phyloP scores from a whole-genome alignment of 2,797 vertebrate species.

The Microhierax caerulescens region DNA sequence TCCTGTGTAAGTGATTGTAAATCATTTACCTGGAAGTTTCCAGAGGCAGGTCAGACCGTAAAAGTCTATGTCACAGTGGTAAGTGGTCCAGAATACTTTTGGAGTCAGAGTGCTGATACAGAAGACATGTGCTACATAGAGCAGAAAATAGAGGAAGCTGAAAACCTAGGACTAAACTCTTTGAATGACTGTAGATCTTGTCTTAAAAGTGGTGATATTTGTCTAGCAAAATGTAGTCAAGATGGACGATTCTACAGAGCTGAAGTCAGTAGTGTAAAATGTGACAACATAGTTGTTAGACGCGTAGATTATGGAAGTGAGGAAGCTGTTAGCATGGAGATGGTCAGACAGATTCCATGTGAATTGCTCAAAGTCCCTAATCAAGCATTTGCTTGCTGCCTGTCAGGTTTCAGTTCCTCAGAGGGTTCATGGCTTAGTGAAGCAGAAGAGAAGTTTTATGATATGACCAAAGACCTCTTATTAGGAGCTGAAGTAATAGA shows the following conservation, averaged over 20 bases:
- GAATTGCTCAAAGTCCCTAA: slow-evolving; percentile 76
- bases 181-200: background rate
- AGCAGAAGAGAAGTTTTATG: slow-evolving; percentile 77
- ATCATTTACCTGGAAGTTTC: slow-evolving; percentile 66
- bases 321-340: slow-evolving; percentile 69
- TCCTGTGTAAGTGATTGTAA: background rate
- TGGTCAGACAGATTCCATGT: slow-evolving; percentile 77
- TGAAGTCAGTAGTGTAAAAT: slow-evolving; percentile 71
- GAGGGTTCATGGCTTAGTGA: slow-evolving; percentile 80
- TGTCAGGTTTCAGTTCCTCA: slow-evolving; percentile 81
- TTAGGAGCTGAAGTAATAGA: slow-evolving; percentile 80
- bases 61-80: slow-evolving; percentile 77
- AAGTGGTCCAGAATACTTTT: slow-evolving; percentile 83
- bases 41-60: slow-evolving; percentile 70
- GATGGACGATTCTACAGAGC: slow-evolving; percentile 87
- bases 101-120: slow-evolving; percentile 81
- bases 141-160: slow-evolving; percentile 70
- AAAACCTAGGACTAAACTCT: slow-evolving; percentile 7
- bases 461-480: slow-evolving; percentile 74
- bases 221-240: slow-evolving; percentile 81
- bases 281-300: slow-evolving; percentile 68
- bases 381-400: slow-evolving; percentile 87
- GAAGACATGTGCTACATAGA: slow-evolving; percentile 78
- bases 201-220: slow-evolving; percentile 76
- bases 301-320: slow-evolving; percentile 90